A percentile compares a stretch with the other conserved stretches of the same genome.
Evolutionary conservation across 2,888 invertebrate species (phyloP).

Genomic region (Brachylomia viminalis): DNA sequence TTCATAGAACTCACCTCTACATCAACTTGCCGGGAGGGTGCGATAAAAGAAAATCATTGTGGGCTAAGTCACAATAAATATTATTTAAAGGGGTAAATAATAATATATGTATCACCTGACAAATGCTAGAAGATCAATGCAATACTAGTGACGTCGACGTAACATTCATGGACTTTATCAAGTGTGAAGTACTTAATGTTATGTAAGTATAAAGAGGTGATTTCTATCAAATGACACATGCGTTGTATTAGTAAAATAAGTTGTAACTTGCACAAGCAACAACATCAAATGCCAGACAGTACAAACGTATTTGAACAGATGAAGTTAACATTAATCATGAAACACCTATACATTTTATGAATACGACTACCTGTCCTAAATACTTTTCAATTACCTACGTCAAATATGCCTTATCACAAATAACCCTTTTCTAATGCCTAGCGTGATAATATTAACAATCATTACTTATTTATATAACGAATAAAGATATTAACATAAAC

Average conservation of each 20-base stretch:
- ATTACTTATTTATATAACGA: no score
- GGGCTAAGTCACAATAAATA: conserved; percentile 55
- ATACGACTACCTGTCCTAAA: conserved; percentile 21
- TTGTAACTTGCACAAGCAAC: conserved; percentile 81
- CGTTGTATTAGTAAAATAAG: conserved; percentile 76
- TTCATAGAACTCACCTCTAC: conserved; percentile 88
- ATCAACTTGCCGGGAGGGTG: conserved; percentile 75
- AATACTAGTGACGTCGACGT: conserved; percentile 79
- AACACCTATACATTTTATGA: conserved; percentile 3
- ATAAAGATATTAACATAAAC: no score
- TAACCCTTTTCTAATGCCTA: not conserved
- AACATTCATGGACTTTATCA: conserved; percentile 85
- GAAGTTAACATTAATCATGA: conserved; percentile 17
- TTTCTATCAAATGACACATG: conserved; percentile 84
- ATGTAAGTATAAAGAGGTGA: conserved; percentile 86
- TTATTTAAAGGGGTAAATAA: conserved; percentile 75
- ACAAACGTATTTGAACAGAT: conserved; percentile 35
- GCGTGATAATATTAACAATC: not conserved
- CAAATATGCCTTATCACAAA: conserved; percentile 2
- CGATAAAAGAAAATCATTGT: conserved; percentile 66
- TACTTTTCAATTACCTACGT: conserved; percentile 14
- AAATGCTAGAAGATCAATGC: conserved; percentile 91
- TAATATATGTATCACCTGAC: conserved; percentile 91
- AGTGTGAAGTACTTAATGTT: conserved; percentile 83
- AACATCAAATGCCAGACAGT: conserved; percentile 70